Conservation (phyloP, 2,113 vertebrate genomes). For the Eolophus roseicapilla region DNA sequence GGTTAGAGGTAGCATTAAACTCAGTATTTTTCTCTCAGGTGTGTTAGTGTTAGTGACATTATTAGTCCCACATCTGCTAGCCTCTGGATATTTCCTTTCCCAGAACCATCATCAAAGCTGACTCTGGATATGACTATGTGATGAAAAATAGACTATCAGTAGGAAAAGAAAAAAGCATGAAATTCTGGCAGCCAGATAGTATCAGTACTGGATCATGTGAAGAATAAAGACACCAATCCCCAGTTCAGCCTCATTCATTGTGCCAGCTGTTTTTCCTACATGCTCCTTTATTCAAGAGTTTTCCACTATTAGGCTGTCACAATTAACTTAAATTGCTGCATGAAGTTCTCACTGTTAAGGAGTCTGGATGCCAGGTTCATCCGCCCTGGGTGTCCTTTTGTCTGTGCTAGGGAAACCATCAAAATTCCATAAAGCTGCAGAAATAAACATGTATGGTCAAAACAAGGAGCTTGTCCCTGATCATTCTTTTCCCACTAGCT, state of each 20-base stretch:
- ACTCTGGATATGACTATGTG: neutral
- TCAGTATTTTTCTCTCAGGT: neutral
- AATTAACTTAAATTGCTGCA: neutral
- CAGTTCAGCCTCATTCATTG: neutral
- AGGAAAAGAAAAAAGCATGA: neutral
- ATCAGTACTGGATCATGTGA: neutral
- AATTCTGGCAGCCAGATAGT: neutral
- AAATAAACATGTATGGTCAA: neutral
- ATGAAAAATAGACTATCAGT: neutral
- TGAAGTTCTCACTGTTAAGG: neutral
- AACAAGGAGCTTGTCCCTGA: neutral
- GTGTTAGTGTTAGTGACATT: neutral
- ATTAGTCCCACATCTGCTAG: neutral
- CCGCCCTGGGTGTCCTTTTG: neutral
- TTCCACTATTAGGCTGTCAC: neutral
- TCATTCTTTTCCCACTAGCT: neutral
- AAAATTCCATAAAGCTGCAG: neutral
- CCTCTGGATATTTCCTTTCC: slow-evolving; percentile 14
- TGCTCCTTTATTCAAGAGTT: neutral
- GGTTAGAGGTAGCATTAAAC: neutral
- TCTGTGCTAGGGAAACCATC: neutral
- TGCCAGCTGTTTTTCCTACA: neutral
- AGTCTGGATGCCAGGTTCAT: neutral
- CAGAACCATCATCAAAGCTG: neutral
- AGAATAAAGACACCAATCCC: neutral